phyloP scores from a whole-genome alignment of 2,113 vertebrate genomes.

The Lepisosteus oculatus region DNA sequence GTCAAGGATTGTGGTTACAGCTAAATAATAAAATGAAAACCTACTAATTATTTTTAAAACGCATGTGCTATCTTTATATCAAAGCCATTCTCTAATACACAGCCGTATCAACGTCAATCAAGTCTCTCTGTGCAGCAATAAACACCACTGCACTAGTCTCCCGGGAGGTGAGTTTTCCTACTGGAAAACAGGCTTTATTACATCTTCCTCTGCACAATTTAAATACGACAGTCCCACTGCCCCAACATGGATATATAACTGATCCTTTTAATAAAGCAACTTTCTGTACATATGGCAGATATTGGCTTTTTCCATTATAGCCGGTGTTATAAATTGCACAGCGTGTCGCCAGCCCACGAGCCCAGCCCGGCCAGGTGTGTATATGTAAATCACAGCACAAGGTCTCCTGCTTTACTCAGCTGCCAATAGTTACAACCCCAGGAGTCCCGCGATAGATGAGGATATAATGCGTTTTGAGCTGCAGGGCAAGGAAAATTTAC shows the following conservation, averaged over 20 bases:
- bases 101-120: not conserved
- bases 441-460: slow-evolving; percentile 10
- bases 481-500: slow-evolving; percentile 22
- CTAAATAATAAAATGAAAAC: not conserved
- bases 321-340: slow-evolving; percentile 29
- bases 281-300: slow-evolving; percentile 32
- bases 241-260: slow-evolving; percentile 18
- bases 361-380: slow-evolving; percentile 1
- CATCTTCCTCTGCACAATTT: slow-evolving; percentile 30
- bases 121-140: not conserved
- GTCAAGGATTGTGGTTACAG: not conserved
- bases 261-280: slow-evolving; percentile 32
- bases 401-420: slow-evolving; percentile 22
- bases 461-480: slow-evolving; percentile 18
- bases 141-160: not conserved
- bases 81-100: not conserved
- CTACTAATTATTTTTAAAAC: not conserved
- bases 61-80: not conserved
- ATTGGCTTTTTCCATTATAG: slow-evolving; percentile 34
- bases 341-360: slow-evolving; percentile 39
- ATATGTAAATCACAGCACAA: slow-evolving; percentile 34
- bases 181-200: slow-evolving; percentile 4
- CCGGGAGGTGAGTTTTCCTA: not conserved
- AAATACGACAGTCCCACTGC: slow-evolving; percentile 35
- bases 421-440: slow-evolving; percentile 15